Conservation (phyloP, 2,888 invertebrate species). For the Chrysomela aeneicollis region DNA sequence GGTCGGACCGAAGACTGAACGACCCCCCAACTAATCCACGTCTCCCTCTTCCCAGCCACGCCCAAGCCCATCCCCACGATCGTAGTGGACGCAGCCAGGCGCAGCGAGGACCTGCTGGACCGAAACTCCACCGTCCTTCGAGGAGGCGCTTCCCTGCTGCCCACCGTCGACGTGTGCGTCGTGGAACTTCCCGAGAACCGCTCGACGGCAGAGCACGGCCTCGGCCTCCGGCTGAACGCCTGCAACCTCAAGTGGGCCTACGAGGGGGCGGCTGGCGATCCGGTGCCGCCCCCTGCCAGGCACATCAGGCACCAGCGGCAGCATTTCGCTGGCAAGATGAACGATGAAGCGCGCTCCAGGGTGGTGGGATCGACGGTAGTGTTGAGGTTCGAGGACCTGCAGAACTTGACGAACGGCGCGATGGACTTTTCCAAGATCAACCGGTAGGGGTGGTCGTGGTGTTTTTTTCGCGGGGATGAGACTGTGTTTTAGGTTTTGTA, state of each 20-base stretch:
- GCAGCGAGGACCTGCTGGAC: constrained; percentile 52
- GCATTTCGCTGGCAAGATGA: constrained; percentile 39
- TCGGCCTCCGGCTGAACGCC: constrained; percentile 47
- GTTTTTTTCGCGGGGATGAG: neutral
- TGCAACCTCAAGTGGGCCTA: constrained; percentile 52
- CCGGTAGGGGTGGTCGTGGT: constrained; percentile 40
- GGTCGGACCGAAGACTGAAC: too few relatives aligned
- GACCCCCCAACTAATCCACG: too few relatives aligned
- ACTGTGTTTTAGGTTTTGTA: constrained; percentile 2
- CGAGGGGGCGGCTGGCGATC: constrained; percentile 46
- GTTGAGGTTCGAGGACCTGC: constrained; percentile 50
- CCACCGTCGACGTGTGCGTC: constrained; percentile 61
- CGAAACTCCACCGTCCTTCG: constrained; percentile 54
- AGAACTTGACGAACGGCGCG: constrained; percentile 44
- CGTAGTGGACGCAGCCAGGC: constrained; percentile 56
- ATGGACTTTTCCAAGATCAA: constrained; percentile 43
- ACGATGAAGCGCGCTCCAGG: constrained; percentile 46
- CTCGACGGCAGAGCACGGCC: constrained; percentile 37
- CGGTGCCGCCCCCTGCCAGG: constrained; percentile 37
- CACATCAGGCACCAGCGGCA: constrained; percentile 57
- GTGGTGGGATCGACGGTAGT: constrained; percentile 48
- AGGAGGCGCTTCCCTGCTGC: constrained; percentile 56
- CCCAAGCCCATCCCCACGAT: constrained; percentile 61
- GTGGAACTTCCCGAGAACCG: constrained; percentile 56
- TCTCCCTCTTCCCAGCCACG: constrained; percentile 58